phyloP scores from a whole-genome alignment of 2,113 vertebrate species.

The Nannobrachium achirus region DNA sequence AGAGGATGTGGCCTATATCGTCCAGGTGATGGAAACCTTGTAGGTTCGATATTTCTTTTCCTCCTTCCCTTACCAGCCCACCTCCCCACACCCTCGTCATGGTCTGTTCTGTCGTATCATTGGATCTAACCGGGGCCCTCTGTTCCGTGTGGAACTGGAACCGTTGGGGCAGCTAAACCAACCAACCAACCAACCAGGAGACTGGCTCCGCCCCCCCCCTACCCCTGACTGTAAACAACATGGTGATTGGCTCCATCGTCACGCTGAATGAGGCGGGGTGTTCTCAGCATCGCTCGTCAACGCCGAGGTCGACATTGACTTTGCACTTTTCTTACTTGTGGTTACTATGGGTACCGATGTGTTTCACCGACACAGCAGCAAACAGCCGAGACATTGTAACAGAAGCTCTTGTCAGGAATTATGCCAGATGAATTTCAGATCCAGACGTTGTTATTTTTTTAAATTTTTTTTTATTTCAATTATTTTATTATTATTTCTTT shows the following conservation, averaged over 20 bases:
- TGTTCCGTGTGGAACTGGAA: conserved; percentile 78
- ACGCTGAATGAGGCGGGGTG: conserved; percentile 34
- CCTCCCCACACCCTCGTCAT: conserved; percentile 7
- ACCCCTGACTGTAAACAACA: conserved; percentile 42
- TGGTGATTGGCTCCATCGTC: conserved; percentile 44
- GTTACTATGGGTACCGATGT: conserved; percentile 73
- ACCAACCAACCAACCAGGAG: conserved; percentile 54
- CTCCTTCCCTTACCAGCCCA: conserved; percentile 31
- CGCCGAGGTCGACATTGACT: conserved; percentile 64
- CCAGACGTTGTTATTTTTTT: conserved; percentile 11
- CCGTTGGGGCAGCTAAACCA: conserved; percentile 80
- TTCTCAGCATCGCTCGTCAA: conserved; percentile 11
- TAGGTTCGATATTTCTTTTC: conserved; percentile 70
- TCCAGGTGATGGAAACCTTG: conserved; percentile 94
- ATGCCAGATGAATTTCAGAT: conserved; percentile 29
- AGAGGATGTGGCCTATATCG: conserved; percentile 88
- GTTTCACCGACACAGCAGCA: conserved; percentile 36
- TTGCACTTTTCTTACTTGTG: conserved; percentile 81
- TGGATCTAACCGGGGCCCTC: conserved; percentile 91
- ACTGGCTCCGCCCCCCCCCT: conserved; percentile 27
- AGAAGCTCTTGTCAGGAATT: conserved; percentile 50
- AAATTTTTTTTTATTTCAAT: conserved; percentile 15
- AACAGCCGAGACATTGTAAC: conserved; percentile 50
- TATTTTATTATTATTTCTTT: no score
- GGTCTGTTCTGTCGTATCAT: conserved; percentile 76